Base-by-base conservation (phyloP, 2,113 vertebrate genomes). In the Montifringilla adamsi region DNA sequence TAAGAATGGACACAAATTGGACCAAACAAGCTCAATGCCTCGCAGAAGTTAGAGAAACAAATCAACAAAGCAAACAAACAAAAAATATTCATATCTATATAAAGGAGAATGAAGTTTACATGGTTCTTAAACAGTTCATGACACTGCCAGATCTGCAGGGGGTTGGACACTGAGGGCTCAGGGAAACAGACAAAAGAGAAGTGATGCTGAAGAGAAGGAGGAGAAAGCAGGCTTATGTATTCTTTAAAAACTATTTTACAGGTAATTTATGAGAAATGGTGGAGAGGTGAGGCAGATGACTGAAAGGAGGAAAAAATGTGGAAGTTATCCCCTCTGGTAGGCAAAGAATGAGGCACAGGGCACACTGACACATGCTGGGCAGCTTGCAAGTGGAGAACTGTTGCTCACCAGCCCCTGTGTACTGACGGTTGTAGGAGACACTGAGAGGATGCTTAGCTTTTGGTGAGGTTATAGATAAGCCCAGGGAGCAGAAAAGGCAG, bases 311-410 rank as follows among this genome's bases (percentile, higher is more conserved):
- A 67, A 60, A 52, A 69, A 78, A 22, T 26, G 15, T 1, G 0
- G 26, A 28, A 31, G n/a, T 46, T 35, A 53, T 55, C 12, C 11
- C 4, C 14, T 70, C 12, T 6, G 3, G 31, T 41, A 19, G 35
- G n/a, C 49, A 79, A 35, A 39, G 30, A 41, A 35, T 0, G 7
- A 41, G 46, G 30, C 41, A 60, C 7, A 7, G 43, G 56, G 5
- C 43, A 53, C 28, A 2, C 1, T 35, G 22, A 23, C 13, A 8
- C 19, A 3, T 1, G 2, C 59, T 7, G 26, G 37, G 27, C 13
- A 46, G 9, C 73, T 43, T 58, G 41, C 37, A 70, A 62, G 12
- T 22, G 60, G 4, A 58, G 41, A 55, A 11, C 4, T 17, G 11
- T 30, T 73, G 5, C 31, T 93, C 21, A n/a, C 13, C 17, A 66